Percentiles rank a stretch among this genome's conserved stretches.
phyloP scores from a whole-genome alignment of 2,113 vertebrate species.

The Syngnathus floridae region DNA sequence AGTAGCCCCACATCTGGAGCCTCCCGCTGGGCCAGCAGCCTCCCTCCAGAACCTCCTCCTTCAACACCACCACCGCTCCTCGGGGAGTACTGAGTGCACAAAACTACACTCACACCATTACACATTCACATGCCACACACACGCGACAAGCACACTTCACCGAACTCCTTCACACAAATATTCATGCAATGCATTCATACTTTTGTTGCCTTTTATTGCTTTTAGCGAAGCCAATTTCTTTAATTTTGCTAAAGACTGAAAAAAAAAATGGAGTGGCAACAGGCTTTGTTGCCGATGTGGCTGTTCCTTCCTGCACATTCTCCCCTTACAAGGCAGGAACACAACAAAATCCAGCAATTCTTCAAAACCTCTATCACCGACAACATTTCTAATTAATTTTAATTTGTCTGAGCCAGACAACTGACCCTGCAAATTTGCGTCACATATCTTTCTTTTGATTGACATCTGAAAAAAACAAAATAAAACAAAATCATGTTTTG shows the following conservation, averaged over 20 bases:
- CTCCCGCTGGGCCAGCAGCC: conserved; percentile 67
- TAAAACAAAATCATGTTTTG: too few species aligned
- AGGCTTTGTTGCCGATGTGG: background rate
- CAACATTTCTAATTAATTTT: too few species aligned
- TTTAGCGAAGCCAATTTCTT: background rate
- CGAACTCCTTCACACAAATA: conserved; percentile 39
- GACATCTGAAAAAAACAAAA: too few species aligned
- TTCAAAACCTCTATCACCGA: too few species aligned
- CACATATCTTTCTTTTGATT: too few species aligned
- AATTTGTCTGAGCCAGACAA: too few species aligned
- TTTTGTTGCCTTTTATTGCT: background rate
- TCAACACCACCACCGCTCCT: conserved; percentile 43
- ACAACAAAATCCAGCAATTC: too few species aligned
- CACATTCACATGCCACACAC: conserved; percentile 17
- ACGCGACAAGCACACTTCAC: conserved; percentile 16
- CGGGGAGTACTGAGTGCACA: conserved; percentile 38
- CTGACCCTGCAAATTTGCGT: too few species aligned
- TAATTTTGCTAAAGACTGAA: background rate
- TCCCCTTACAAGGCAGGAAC: too few species aligned
- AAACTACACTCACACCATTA: conserved; percentile 5
- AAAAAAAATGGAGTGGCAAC: background rate
- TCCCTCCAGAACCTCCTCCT: conserved; percentile 42
- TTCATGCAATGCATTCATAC: background rate
- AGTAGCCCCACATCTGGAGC: conserved; percentile 73
- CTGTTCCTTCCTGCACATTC: too few species aligned